phyloP scores from a whole-genome alignment of 2,113 vertebrate species.

The Mustelus asterias region DNA sequence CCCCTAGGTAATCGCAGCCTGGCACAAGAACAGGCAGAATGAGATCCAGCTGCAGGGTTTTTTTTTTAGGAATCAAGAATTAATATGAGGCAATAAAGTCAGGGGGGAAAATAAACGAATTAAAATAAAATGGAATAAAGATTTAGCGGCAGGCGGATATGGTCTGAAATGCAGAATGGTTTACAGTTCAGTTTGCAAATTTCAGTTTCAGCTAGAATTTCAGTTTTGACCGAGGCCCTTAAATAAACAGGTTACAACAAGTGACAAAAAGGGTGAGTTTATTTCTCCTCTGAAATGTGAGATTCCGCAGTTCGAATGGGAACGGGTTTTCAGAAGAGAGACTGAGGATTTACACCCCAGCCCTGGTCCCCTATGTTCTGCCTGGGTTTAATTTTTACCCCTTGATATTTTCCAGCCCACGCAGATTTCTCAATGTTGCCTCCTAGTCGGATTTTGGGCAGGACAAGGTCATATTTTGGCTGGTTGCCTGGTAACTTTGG shows the following conservation, averaged over 20 bases:
- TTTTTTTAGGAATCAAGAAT: neutral
- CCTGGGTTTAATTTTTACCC: neutral
- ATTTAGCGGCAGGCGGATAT: neutral
- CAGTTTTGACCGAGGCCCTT: neutral
- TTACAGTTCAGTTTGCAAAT: neutral
- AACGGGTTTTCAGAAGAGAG: neutral
- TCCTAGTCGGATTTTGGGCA: neutral
- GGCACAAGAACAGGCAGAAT: neutral
- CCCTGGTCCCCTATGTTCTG: neutral
- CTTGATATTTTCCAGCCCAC: neutral
- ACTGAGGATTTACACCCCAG: neutral
- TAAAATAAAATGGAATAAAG: neutral
- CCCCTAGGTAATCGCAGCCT: neutral
- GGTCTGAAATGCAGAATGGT: neutral
- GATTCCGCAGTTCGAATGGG: neutral
- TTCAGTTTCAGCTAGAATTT: neutral
- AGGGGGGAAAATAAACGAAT: neutral
- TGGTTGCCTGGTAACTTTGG: neutral
- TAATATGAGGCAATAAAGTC: neutral
- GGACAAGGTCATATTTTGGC: neutral
- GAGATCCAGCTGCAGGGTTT: neutral
- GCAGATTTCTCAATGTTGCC: neutral
- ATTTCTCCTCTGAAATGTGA: neutral
- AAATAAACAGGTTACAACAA: neutral
- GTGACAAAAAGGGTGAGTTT: neutral